phyloP scores from a whole-genome alignment of 2,797 vertebrate genomes.

The Buphagus erythrorhynchus region DNA sequence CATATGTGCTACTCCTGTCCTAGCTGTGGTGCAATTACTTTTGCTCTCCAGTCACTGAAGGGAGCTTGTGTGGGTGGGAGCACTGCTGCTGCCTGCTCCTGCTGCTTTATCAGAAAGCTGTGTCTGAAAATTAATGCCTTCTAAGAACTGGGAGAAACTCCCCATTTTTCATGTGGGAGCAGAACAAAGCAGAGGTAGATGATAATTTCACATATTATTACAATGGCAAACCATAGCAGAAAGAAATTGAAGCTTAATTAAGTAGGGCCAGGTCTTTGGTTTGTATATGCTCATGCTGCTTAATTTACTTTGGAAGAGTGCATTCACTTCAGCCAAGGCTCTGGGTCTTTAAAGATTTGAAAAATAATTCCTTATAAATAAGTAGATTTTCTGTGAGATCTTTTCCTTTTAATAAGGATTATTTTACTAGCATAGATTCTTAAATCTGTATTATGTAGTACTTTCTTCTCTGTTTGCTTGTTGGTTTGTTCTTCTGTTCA shows the following conservation, averaged over 20 bases:
- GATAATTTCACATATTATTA: background rate
- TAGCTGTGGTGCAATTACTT: background rate
- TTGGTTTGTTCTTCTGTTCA: background rate
- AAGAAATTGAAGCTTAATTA: background rate
- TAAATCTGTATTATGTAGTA: fast-evolving
- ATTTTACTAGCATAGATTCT: background rate
- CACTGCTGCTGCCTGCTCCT: background rate
- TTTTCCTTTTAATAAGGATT: background rate
- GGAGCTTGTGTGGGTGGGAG: background rate
- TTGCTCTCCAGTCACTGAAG: background rate
- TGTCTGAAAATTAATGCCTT: background rate
- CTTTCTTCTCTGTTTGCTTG: background rate
- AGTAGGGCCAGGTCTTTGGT: background rate
- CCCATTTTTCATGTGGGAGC: background rate
- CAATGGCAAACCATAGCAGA: background rate
- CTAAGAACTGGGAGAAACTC: background rate
- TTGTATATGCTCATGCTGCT: background rate
- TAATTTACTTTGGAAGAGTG: background rate
- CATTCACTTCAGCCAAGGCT: background rate
- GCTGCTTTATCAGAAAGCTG: background rate
- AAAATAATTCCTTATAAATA: background rate
- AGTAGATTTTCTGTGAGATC: background rate
- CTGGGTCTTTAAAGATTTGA: background rate
- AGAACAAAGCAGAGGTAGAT: background rate
- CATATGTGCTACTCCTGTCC: background rate